Evolutionary conservation across 2,888 invertebrate genomes (phyloP).

Genomic region (Dynastes maya): DNA sequence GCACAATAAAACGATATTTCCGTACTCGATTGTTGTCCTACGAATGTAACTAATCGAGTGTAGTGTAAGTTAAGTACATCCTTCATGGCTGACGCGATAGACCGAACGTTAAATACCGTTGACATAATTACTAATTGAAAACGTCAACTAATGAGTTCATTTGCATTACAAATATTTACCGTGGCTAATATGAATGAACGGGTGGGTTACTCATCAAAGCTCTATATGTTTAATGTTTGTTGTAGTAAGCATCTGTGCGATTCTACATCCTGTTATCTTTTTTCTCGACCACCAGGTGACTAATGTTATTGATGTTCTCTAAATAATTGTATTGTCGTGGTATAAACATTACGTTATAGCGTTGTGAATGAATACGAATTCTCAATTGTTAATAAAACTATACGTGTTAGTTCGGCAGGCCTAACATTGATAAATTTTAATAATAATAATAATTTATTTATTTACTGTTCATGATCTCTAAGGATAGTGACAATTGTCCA

Average conservation of each 20-base stretch:
- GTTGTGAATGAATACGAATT: no score
- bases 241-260: neutral
- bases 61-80: neutral
- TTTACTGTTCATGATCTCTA: no score
- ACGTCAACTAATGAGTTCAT: conserved; percentile 39
- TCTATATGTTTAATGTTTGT: neutral
- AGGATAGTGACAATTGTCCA: no score
- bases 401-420: no score
- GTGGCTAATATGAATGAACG: conserved; percentile 27
- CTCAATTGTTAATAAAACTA: no score
- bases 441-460: no score
- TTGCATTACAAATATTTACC: conserved; percentile 42
- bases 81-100: neutral
- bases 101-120: conserved; percentile 14
- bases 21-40: neutral
- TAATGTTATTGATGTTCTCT: no score
- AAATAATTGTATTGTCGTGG: no score
- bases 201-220: conserved; percentile 17
- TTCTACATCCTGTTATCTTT: neutral
- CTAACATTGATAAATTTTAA: no score
- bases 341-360: no score
- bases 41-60: neutral
- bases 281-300: neutral
- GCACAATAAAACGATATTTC: conserved; percentile 1
- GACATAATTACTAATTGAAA: conserved; percentile 36